These are phyloP conservation scores for Choristoneura fumiferana DNA, from an alignment of 1,140 invertebrate genomes.

Conservation along the genomic window DNA sequence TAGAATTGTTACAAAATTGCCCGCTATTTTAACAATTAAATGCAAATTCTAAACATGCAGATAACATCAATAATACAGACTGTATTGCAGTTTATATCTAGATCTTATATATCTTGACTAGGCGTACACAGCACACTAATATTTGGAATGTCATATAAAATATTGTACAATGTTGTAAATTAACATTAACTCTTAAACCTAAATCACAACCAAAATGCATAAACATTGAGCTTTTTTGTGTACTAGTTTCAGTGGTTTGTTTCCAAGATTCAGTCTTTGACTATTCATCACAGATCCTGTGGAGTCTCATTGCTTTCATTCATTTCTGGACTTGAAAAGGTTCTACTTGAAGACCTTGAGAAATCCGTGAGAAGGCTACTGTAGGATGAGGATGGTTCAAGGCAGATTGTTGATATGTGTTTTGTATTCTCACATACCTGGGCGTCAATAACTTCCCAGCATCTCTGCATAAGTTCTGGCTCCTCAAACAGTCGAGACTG, in stretches of 20 bases:
- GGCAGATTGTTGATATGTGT: constrained; percentile 59
- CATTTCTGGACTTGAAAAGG: constrained; percentile 61
- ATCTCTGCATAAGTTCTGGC: constrained; percentile 94
- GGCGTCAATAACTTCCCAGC: constrained; percentile 97
- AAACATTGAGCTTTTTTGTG: constrained; percentile 19
- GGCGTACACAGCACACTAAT: constrained; percentile 24
- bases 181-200: constrained; percentile 39
- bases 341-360: constrained; percentile 63
- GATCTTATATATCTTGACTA: constrained; percentile 31
- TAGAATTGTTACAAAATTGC: constrained; percentile 45
- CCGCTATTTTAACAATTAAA: constrained; percentile 39
- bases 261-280: constrained; percentile 22
- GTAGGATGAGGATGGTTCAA: constrained; percentile 65
- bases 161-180: constrained; percentile 15
- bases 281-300: constrained; percentile 47
- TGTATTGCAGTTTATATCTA: constrained; percentile 69
- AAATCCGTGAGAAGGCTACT: constrained; percentile 67
- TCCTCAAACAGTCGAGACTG: constrained; percentile 95
- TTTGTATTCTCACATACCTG: constrained; percentile 82
- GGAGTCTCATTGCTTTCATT: constrained; percentile 56
- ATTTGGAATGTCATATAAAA: constrained; percentile 26
- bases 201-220: constrained; percentile 66
- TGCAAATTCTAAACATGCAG: constrained; percentile 54
- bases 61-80: constrained; percentile 52
- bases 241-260: constrained; percentile 7